Evolutionary conservation across 1,140 invertebrate species (phyloP), one percentile per base, ranked within the genome.

Genomic region (Sminthurinus signatus): DNA sequence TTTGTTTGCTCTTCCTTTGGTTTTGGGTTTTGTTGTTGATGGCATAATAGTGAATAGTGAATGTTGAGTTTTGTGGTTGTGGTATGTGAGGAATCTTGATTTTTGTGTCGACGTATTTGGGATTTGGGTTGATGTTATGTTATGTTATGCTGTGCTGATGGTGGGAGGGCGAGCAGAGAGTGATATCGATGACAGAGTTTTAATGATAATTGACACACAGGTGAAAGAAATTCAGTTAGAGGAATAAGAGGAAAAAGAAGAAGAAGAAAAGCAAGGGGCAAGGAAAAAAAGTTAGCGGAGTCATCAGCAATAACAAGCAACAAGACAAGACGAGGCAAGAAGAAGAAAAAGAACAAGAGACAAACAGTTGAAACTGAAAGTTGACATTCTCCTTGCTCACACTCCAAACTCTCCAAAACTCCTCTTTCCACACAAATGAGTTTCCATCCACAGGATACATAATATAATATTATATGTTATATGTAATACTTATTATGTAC

Each of bases 121-220:
- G 15, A 8, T 36, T 36, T 36, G 32, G 32, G 32, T 36, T 36
- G n/a, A n/a, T n/a, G n/a, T n/a, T n/a, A n/a, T n/a, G n/a, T n/a
- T n/a, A n/a, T n/a, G n/a, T n/a, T n/a, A n/a, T n/a, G n/a, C n/a
- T n/a, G n/a, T n/a, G n/a, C 15, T 36, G 32, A 36, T 36, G 32
- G 32, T 36, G 32, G 32, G 32, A 36, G 58, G 44, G 52, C 52
- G 51, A 29, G 46, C n/a, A n/a, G n/a, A n/a, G n/a, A n/a, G n/a
- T 42, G 28, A 29, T 63, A 48, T 52, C 44, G 44, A 64, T 59
- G 55, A 64, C 62, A 59, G 46, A 42, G 56, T 23, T 48, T 44
- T 59, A 50, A 64, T 64, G 43, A 51, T 64, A 64, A 64, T 64
- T 64, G 62, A 64, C 62, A 64, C n/a, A n/a, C 17, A 56, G 32